A percentile compares a stretch with the other conserved stretches of the same genome.
phyloP scores from a whole-genome alignment of 2,888 invertebrate genomes.

The Ephialtes manifestator region DNA sequence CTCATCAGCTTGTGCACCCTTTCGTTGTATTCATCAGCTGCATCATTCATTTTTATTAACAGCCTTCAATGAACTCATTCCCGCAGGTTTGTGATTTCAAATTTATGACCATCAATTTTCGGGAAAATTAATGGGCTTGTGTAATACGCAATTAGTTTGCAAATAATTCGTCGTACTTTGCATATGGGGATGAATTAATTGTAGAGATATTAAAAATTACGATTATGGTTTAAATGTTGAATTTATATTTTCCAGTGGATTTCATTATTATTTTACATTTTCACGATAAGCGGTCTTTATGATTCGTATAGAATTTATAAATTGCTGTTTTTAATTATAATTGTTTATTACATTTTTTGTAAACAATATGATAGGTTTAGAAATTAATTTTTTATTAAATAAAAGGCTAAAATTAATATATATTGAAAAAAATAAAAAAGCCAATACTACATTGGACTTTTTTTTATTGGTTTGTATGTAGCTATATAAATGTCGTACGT shows the following conservation, averaged over 20 bases:
- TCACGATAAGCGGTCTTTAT: too few relatives aligned
- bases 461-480: constrained; percentile 4
- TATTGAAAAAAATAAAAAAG: too few relatives aligned
- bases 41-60: constrained; percentile 21
- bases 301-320: neutral
- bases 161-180: neutral
- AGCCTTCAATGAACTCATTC: neutral
- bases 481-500: constrained; percentile 33
- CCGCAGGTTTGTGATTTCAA: neutral
- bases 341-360: constrained; percentile 27
- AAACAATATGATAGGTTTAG: too few relatives aligned
- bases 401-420: too few relatives aligned
- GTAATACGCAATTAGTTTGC: neutral
- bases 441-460: constrained; percentile 39
- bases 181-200: neutral
- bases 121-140: constrained; percentile 10
- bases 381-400: too few relatives aligned
- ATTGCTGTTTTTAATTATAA: constrained; percentile 40
- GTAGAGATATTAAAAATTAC: neutral
- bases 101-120: constrained; percentile 14
- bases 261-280: neutral
- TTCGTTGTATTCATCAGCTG: constrained; percentile 31
- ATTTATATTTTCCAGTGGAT: neutral
- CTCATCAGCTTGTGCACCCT: neutral
- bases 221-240: neutral